Conservation (phyloP, 2,888 invertebrate species). For the Tortrix viridana region DNA sequence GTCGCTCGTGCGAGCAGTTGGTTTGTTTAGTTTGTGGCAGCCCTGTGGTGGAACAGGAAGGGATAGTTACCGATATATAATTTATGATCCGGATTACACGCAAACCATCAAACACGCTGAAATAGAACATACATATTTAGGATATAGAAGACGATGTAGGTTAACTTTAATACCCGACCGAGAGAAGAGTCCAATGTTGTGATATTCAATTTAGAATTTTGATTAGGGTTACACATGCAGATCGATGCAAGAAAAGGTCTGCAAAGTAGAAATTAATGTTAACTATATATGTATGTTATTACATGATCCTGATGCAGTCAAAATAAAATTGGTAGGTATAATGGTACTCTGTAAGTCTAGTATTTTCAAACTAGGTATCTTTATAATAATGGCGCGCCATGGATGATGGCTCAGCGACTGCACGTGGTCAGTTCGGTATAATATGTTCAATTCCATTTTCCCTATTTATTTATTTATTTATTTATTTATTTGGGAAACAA, state of each 20-base stretch:
- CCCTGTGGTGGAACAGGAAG: conserved; percentile 51
- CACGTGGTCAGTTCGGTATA: no score
- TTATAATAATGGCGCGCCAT: no score
- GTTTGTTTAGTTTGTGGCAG: conserved; percentile 71
- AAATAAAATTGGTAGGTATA: no score
- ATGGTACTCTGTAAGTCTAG: no score
- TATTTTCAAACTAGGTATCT: no score
- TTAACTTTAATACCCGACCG: conserved; percentile 50
- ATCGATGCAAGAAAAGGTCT: no score
- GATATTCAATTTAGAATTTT: conserved; percentile 52
- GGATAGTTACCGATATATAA: conserved; percentile 78
- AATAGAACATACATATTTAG: conserved; percentile 64
- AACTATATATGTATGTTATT: no score
- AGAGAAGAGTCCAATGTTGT: conserved; percentile 75
- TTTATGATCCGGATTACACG: conserved; percentile 78
- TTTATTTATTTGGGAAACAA: no score
- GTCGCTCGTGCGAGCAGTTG: conserved; percentile 61
- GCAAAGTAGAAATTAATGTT: not conserved
- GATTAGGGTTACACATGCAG: conserved; percentile 38
- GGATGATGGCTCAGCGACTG: no score
- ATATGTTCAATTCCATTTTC: no score
- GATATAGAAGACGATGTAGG: conserved; percentile 39
- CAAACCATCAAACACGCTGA: conserved; percentile 84
- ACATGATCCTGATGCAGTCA: no score
- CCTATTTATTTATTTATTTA: no score